phyloP scores from a whole-genome alignment of 2,113 vertebrate species.

The Labeo rohita region DNA sequence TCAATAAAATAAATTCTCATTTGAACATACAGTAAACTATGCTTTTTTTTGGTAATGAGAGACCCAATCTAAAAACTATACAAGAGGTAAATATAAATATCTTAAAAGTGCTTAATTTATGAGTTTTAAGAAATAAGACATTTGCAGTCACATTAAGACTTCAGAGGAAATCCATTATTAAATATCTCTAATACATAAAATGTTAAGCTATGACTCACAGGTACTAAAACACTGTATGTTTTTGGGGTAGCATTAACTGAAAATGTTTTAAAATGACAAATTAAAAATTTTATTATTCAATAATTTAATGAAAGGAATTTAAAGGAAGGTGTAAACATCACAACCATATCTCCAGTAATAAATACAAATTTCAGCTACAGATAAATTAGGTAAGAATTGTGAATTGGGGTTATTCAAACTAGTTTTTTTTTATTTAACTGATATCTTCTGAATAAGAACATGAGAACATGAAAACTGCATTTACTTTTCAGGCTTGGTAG shows the following conservation, averaged over 20 bases:
- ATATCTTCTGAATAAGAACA: background rate
- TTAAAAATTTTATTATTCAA: no score
- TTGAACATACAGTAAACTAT: background rate
- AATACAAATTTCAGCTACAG: background rate
- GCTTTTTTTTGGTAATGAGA: slow-evolving; percentile 25
- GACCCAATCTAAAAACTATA: slow-evolving; percentile 36
- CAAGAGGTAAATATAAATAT: slow-evolving; percentile 41
- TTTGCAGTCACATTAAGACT: slow-evolving; percentile 70
- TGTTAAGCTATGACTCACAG: background rate
- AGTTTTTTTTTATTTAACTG: background rate
- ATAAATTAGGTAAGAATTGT: background rate
- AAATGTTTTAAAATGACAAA: background rate
- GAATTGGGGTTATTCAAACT: background rate
- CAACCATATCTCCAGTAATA: background rate
- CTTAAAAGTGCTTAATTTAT: slow-evolving; percentile 70
- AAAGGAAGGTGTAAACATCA: slow-evolving; percentile 6
- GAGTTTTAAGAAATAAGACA: slow-evolving; percentile 69
- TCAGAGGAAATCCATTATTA: slow-evolving; percentile 40
- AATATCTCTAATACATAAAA: slow-evolving; percentile 14
- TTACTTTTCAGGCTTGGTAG: background rate
- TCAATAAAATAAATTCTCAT: background rate
- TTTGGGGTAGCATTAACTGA: background rate
- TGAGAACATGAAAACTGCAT: background rate
- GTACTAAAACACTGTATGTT: background rate
- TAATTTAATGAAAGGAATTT: background rate